These are phyloP conservation scores for Agonopterix subpropinquella DNA, from an alignment of 2,888 invertebrate genomes.

Conservation along the genomic window DNA sequence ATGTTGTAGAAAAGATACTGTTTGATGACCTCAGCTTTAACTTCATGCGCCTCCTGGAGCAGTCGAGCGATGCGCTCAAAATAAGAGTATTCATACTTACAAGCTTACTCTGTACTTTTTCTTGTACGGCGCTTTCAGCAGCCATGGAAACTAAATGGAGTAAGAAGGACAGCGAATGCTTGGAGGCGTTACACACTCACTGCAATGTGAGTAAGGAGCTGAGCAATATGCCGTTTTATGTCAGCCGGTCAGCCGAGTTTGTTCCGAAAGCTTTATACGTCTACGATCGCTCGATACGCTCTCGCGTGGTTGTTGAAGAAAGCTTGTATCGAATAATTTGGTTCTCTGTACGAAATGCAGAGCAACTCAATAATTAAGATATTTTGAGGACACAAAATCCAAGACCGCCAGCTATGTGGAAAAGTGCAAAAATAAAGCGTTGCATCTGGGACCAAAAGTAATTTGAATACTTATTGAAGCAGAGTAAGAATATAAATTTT, in stretches of 20 bases:
- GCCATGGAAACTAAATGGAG: slow-evolving; percentile 77
- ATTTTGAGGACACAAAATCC: too few relatives aligned
- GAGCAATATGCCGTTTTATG: slow-evolving; percentile 69
- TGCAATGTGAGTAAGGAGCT: slow-evolving; percentile 77
- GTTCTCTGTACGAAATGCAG: too few relatives aligned
- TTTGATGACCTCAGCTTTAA: slow-evolving; percentile 68
- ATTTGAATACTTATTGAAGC: too few relatives aligned
- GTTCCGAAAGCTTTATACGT: background rate
- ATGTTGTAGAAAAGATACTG: slow-evolving; percentile 83
- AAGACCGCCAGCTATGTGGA: too few relatives aligned
- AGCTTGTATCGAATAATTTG: too few relatives aligned
- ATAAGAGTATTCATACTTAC: slow-evolving; percentile 84
- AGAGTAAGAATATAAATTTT: too few relatives aligned
- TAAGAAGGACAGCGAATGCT: slow-evolving; percentile 69
- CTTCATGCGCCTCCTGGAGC: slow-evolving; percentile 74
- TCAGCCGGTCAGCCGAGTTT: slow-evolving; percentile 30
- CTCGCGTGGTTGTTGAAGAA: too few relatives aligned
- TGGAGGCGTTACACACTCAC: slow-evolving; percentile 78
- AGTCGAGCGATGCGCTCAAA: slow-evolving; percentile 73
- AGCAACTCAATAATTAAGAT: too few relatives aligned
- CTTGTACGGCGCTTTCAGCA: slow-evolving; percentile 77
- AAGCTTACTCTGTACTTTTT: slow-evolving; percentile 80
- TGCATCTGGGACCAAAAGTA: too few relatives aligned
- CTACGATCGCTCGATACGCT: too few relatives aligned
- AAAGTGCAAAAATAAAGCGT: too few relatives aligned